phyloP scores from a whole-genome alignment of 2,888 invertebrate species.

The Cosmia pyralina region DNA sequence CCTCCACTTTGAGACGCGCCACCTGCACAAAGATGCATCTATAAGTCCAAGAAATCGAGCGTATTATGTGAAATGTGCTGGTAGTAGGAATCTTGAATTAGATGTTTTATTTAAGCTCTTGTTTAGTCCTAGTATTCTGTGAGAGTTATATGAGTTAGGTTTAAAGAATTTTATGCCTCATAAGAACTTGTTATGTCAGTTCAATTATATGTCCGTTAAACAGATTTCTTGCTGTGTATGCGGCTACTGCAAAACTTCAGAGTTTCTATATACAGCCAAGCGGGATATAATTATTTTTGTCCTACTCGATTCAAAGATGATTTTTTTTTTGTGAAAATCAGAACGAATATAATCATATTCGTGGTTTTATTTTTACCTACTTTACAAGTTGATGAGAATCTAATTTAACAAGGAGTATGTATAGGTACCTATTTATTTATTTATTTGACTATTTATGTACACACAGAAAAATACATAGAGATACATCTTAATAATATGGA shows the following conservation, averaged over 20 bases:
- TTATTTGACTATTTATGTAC: no score
- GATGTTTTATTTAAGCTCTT: not conserved
- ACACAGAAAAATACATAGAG: no score
- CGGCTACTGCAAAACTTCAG: not conserved
- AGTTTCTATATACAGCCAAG: not conserved
- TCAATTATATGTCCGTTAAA: not conserved
- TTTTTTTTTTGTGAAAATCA: not conserved
- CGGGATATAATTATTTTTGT: not conserved
- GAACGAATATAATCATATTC: not conserved
- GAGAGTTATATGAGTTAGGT: not conserved
- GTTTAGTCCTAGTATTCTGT: not conserved
- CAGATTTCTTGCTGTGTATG: not conserved
- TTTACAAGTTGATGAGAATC: not conserved
- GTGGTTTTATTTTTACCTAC: not conserved
- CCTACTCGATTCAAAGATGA: not conserved
- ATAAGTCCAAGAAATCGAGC: slow-evolving; percentile 26
- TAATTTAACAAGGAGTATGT: not conserved
- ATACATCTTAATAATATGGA: no score
- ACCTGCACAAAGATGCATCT: slow-evolving; percentile 81
- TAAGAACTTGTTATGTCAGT: no score
- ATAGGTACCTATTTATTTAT: no score
- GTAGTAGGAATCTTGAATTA: slow-evolving; percentile 13
- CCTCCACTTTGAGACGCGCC: slow-evolving; percentile 90
- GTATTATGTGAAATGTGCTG: not conserved
- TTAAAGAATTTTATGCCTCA: no score